phyloP scores from a whole-genome alignment of 1,140 invertebrate genomes.

The Aphelinus certus region DNA sequence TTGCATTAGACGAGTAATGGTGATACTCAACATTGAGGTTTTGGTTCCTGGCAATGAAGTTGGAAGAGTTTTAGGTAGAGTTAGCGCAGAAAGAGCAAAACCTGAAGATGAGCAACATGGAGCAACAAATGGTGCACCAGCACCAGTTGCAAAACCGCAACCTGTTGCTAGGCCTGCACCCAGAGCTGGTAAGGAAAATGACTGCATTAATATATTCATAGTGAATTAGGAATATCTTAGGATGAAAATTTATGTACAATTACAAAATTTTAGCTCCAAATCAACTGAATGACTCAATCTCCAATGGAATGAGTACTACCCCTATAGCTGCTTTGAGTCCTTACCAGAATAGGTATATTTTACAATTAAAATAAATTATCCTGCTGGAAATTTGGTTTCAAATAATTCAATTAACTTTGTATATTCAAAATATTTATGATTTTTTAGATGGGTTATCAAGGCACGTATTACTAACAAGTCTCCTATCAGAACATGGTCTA shows the following conservation, averaged over 20 bases:
- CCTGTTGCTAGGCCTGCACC: slow-evolving; percentile 3
- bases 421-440: slow-evolving; percentile 20
- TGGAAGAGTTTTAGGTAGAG: slow-evolving; percentile 80
- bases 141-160: slow-evolving; percentile 26
- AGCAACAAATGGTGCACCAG: slow-evolving; percentile 36
- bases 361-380: slow-evolving; percentile 8
- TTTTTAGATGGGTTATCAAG: slow-evolving; percentile 87
- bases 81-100: slow-evolving; percentile 57
- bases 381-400: background rate
- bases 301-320: slow-evolving; percentile 52
- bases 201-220: too few species aligned
- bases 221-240: too few species aligned
- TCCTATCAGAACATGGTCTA: slow-evolving; percentile 86
- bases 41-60: slow-evolving; percentile 77
- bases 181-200: background rate
- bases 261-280: background rate
- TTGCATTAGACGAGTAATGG: slow-evolving; percentile 76
- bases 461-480: slow-evolving; percentile 89
- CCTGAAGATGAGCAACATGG: slow-evolving; percentile 4
- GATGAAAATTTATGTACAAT: too few species aligned
- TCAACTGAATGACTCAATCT: slow-evolving; percentile 41
- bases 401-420: background rate
- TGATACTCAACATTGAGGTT: slow-evolving; percentile 82
- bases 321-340: slow-evolving; percentile 86
- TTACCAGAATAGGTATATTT: slow-evolving; percentile 85